Evolutionary conservation across 2,113 vertebrate species (phyloP).

Genomic region (Cervus canadensis): DNA sequence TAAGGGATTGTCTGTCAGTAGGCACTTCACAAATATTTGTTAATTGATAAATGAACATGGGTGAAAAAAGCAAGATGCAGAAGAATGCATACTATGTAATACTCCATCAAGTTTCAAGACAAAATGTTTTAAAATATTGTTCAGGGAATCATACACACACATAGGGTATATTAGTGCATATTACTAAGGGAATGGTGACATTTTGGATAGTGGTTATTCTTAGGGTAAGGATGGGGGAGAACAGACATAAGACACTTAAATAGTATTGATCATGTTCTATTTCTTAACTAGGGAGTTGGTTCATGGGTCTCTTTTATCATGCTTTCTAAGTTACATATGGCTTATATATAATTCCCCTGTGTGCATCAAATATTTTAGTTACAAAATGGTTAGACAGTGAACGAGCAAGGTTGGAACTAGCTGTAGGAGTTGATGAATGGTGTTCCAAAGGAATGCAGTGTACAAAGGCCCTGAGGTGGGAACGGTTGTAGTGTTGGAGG

Average conservation of each 20-base stretch:
- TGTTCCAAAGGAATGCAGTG: not conserved
- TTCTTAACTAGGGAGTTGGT: conserved; percentile 13
- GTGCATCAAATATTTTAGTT: not conserved
- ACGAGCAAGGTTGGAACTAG: not conserved
- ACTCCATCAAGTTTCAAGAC: not conserved
- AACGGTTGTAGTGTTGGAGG: not conserved
- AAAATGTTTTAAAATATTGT: not conserved
- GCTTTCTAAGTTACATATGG: not conserved
- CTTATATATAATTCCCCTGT: not conserved
- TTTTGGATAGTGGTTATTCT: not conserved
- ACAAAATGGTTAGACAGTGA: not conserved
- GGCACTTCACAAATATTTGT: not conserved
- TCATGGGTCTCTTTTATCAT: not conserved
- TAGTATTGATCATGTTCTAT: not conserved
- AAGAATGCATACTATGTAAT: not conserved
- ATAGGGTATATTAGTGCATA: not conserved
- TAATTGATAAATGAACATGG: conserved; percentile 11
- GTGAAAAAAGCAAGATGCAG: not conserved
- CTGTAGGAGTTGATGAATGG: not conserved
- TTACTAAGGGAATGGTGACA: not conserved
- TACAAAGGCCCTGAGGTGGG: not conserved
- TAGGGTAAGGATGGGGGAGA: conserved; percentile 4
- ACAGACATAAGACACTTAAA: not conserved
- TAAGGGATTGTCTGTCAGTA: not conserved
- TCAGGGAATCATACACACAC: not conserved